phyloP scores from a whole-genome alignment of 2,113 vertebrate genomes.

The Thryonomys swinderianus region DNA sequence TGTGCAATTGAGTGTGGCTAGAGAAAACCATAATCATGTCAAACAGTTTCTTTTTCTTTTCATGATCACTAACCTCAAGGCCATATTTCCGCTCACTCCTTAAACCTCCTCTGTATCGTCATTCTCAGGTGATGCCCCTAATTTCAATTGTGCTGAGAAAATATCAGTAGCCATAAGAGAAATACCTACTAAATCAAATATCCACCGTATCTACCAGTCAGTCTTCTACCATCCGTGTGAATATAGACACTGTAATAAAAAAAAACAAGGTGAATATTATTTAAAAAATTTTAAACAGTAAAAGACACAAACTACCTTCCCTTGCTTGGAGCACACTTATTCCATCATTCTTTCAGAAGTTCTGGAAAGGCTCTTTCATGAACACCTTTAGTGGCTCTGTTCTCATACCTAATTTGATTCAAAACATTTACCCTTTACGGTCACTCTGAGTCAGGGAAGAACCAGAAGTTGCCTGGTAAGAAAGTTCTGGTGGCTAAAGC shows the following conservation, averaged over 20 bases:
- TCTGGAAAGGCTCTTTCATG: not conserved
- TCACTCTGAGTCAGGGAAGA: not conserved
- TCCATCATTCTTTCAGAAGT: not conserved
- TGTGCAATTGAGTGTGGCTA: not conserved
- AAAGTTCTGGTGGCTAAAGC: not conserved
- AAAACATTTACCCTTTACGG: not conserved
- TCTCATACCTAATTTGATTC: not conserved
- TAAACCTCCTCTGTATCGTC: not conserved
- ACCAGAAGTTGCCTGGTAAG: not conserved
- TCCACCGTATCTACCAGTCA: not conserved
- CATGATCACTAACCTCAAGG: not conserved
- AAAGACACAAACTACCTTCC: not conserved
- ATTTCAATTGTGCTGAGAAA: not conserved
- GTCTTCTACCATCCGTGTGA: not conserved
- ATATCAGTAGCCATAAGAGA: not conserved
- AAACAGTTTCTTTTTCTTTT: not conserved
- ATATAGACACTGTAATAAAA: not conserved
- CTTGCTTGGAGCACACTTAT: not conserved
- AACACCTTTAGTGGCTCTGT: not conserved
- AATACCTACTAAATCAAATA: no score
- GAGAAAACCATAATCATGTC: not conserved
- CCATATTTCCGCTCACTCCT: not conserved
- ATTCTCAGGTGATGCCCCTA: not conserved
- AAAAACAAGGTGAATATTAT: not conserved
- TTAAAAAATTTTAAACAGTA: not conserved